A percentile compares a stretch with the other conserved stretches of the same genome.
These are phyloP conservation scores for Taenioides sp. DNA, from an alignment of 2,797 vertebrate genomes.

Conservation along the genomic window DNA sequence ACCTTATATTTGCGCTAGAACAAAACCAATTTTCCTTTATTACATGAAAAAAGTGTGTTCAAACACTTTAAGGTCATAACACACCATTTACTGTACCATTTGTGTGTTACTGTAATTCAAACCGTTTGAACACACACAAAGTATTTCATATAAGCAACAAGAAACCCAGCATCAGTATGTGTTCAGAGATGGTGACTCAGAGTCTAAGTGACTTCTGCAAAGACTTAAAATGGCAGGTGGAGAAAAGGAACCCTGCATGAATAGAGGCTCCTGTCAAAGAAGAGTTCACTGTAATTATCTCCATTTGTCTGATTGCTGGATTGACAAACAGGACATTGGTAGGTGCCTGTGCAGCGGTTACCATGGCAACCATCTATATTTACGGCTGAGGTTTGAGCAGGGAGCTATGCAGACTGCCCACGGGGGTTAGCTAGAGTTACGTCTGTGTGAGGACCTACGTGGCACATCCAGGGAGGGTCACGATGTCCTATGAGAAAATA, in stretches of 20 bases:
- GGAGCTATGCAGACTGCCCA: constrained; percentile 3
- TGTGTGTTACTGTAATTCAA: no score
- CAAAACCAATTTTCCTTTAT: no score
- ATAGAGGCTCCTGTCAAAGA: background rate
- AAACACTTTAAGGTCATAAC: background rate
- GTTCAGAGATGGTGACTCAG: background rate
- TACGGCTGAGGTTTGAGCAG: constrained; percentile 17
- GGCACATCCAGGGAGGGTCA: background rate
- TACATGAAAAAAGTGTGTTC: no score
- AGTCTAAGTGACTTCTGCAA: background rate
- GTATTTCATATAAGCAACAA: background rate
- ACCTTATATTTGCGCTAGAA: no score
- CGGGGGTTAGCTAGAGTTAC: background rate
- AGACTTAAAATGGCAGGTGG: constrained; percentile 2
- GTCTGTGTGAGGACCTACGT: background rate
- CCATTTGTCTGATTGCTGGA: constrained; percentile 17
- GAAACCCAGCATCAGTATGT: background rate
- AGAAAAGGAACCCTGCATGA: background rate
- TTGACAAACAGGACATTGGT: constrained; percentile 15
- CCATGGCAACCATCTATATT: constrained; percentile 45
- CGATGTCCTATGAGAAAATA: background rate
- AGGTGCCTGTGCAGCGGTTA: constrained; percentile 27
- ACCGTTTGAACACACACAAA: background rate
- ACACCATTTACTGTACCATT: background rate
- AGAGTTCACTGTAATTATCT: constrained; percentile 15